Evolutionary conservation across 1,140 invertebrate species (phyloP).

Genomic region (Cydia strobilella): DNA sequence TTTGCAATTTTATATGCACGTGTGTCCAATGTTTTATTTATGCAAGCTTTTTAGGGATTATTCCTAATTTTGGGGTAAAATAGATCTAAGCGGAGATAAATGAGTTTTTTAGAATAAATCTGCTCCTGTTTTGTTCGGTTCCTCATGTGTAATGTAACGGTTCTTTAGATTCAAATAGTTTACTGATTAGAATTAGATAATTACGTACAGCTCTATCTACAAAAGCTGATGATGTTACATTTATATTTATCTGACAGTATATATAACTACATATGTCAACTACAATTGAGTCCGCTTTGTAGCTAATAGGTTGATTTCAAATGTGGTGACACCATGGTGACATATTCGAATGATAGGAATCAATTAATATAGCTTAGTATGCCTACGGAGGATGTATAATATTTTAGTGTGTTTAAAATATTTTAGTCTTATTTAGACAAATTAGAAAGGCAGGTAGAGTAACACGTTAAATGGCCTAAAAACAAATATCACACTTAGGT

Average conservation of each 20-base stretch:
- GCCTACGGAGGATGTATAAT: no score
- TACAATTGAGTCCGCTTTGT: no score
- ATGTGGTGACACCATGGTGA: no score
- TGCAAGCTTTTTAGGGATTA: slow-evolving; percentile 40
- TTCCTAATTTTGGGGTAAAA: slow-evolving; percentile 56
- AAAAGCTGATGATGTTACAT: no score
- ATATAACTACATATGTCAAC: no score
- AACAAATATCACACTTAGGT: no score
- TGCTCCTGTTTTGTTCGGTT: background rate
- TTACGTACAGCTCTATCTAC: background rate
- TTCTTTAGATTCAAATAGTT: background rate
- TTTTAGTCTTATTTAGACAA: no score
- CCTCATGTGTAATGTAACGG: background rate
- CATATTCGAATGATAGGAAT: no score
- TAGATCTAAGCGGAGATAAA: slow-evolving; percentile 25
- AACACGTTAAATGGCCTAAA: background rate
- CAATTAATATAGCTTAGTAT: no score
- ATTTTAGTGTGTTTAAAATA: no score
- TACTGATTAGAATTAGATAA: background rate
- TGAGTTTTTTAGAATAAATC: slow-evolving; percentile 1
- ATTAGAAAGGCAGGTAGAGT: background rate
- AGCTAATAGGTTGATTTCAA: no score
- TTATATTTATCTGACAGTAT: no score
- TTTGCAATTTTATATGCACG: background rate
- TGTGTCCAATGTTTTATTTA: slow-evolving; percentile 34